Base-by-base conservation (phyloP, 2,797 vertebrate species). In the Ptychobarbus kaznakovi region DNA sequence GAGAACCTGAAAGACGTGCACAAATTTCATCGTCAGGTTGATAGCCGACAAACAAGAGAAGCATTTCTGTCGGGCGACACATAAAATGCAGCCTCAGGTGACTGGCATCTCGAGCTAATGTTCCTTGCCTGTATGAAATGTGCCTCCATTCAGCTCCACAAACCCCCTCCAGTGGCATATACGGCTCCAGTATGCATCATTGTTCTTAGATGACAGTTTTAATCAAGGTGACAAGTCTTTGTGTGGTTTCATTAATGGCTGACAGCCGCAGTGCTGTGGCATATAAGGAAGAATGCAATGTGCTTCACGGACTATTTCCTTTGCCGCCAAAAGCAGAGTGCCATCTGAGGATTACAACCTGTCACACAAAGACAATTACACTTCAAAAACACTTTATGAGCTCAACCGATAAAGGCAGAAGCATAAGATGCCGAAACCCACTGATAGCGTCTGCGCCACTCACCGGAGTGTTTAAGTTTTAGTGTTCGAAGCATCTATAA, bases 181-280 rank as follows among this genome's bases (percentile, higher is more conserved):
- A 90, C 76, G 86, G 56, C 86, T 86, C 46, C 42, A 68, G 65
- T 58, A 72, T 88, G 66, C 86, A 84, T 90, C 87, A 86, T 88
- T 87, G 89, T 87, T 86, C 86, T 82, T 73, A 80, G 51, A 84
- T 88, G 90, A 89, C 88, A 88, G 87, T 84, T 89, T 88, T 86
- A 87, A 90, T 89, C 79, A 88, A 87, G 78, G 80, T 90, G 89
- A 89, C 86, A 83, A 87, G 87, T 82, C 75, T 86, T 85, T 82
- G 89, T 84, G 78, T 65, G 61, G 69, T 89, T 87, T 88, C 88
- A 88, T 88, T 90, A 85, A 88, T 87, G 66, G 74, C 88, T 87
- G 86, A 88, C 82, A 88, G 80, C 77, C 77, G 18, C 78, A 68
- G 68, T 80, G 83, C 69, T 77, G 20, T 87, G 77, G 80, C 79